Conservation (phyloP, 2,797 vertebrate species). For the Channa striata region DNA sequence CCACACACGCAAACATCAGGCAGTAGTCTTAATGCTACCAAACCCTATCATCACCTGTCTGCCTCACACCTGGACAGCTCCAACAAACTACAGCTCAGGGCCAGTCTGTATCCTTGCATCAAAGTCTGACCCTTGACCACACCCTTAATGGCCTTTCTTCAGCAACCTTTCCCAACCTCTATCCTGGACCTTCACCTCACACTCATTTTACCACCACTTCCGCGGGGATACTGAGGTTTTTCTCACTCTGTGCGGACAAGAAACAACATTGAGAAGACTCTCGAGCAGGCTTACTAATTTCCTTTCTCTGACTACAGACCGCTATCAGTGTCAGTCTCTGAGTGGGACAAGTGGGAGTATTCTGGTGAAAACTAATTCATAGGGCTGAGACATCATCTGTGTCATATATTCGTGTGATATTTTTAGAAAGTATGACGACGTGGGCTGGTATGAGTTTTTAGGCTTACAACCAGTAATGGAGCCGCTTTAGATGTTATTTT, state of each 20-base stretch:
- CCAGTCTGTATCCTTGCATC: constrained; percentile 44
- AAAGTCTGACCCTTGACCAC: constrained; percentile 63
- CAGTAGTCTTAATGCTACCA: constrained; percentile 30
- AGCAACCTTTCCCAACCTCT: constrained; percentile 6
- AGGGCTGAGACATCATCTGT: constrained; percentile 20
- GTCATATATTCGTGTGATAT: constrained; percentile 24
- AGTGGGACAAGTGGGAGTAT: constrained; percentile 25
- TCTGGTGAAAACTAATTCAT: constrained; percentile 36
- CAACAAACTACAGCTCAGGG: constrained; percentile 44
- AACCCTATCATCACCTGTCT: constrained; percentile 22
- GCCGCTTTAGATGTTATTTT: no score
- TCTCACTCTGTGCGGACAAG: constrained; percentile 24
- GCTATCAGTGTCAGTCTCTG: constrained; percentile 39
- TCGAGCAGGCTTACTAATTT: constrained; percentile 62
- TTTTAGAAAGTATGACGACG: background rate
- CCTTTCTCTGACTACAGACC: constrained; percentile 46
- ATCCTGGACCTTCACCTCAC: constrained; percentile 37
- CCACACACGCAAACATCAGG: constrained; percentile 35
- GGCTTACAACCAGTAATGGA: no score
- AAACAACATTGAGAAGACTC: constrained; percentile 24
- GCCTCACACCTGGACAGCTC: constrained; percentile 62
- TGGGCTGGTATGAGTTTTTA: constrained; percentile 10
- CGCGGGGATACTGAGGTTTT: constrained; percentile 22
- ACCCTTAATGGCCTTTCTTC: background rate
- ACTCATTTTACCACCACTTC: constrained; percentile 26